Base-by-base conservation (phyloP, 2,113 vertebrate species). In the Alligator mississippiensis region DNA sequence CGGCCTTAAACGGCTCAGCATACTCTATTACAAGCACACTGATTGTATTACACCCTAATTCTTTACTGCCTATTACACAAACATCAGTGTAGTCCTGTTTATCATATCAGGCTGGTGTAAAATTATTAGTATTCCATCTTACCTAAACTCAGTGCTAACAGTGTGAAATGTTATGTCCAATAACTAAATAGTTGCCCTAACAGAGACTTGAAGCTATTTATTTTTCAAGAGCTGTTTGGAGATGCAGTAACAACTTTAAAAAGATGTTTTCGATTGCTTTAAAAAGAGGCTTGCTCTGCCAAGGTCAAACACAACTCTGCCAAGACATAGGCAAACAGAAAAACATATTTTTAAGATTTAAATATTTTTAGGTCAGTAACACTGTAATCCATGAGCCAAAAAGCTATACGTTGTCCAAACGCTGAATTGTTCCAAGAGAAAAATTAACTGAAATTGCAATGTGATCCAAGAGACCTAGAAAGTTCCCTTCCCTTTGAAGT, bases 271-370 rank as follows among this genome's bases (percentile, higher is more conserved):
- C 94, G 97, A 96, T 96, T 95, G 91, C 95, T 97, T 77, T 80
- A 89, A 18, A 10, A 87, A 95, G 93, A 68, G 0, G 1, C 84
- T 95, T 72, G 74, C 93, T 77, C 84, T 95, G 95, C 96, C 92
- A 97, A 97, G 91, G 97, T 97, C 95, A 98, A 98, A 97, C 89
- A 96, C 96, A 97, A 96, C 77, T 91, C 87, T 93, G 85, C 96
- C 91, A 96, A 96, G 95, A 97, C 95, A 98, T 54, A 85, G 90
- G 87, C 88, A 96, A 90, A 96, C 62, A 93, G 84, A 93, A 94
- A 96, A 97, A 96, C 84, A 93, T 87, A 84, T 30, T 93, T 91
- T 98, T 96, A 85, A 93, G 78, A 92, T 96, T 97, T 96, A 94
- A 89, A 88, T 90, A 11, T 88, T 91, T 95, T 94, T 94, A 81